phyloP scores from a whole-genome alignment of 1,140 invertebrate genomes.

The Rhizoglyphus robini region DNA sequence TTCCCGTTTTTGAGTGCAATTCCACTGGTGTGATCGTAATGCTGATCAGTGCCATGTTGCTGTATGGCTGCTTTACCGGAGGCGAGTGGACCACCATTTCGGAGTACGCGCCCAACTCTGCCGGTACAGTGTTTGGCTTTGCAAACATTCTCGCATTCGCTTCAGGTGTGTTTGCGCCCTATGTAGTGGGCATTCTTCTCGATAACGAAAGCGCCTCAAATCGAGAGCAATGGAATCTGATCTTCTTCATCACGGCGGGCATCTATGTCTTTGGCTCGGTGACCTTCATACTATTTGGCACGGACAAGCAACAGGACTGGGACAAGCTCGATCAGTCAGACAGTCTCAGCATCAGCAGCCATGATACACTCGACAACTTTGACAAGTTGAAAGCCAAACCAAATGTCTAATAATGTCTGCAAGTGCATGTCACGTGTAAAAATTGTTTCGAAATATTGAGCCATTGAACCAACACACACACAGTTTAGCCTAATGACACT shows the following conservation, averaged over 20 bases:
- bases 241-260: constrained; percentile 55
- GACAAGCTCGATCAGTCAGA: no score
- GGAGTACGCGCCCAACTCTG: constrained; percentile 58
- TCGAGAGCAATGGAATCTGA: constrained; percentile 51
- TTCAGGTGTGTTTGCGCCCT: constrained; percentile 31
- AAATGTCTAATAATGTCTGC: no score
- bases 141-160: constrained; percentile 43
- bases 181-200: constrained; percentile 40
- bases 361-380: no score
- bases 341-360: no score
- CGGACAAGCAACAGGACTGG: constrained; percentile 35
- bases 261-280: constrained; percentile 52
- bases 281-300: constrained; percentile 44
- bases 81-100: constrained; percentile 31
- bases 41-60: constrained; percentile 23
- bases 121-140: constrained; percentile 52
- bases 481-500: no score
- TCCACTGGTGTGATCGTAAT: constrained; percentile 20
- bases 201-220: constrained; percentile 23
- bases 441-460: no score
- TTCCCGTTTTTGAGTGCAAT: constrained; percentile 25
- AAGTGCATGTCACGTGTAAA: no score
- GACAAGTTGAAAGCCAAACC: no score
- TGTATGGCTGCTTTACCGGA: background rate
- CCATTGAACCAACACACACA: no score